These are phyloP conservation scores for Papilio polyxenes DNA, from an alignment of 1,140 invertebrate genomes.

Conservation along the genomic window DNA sequence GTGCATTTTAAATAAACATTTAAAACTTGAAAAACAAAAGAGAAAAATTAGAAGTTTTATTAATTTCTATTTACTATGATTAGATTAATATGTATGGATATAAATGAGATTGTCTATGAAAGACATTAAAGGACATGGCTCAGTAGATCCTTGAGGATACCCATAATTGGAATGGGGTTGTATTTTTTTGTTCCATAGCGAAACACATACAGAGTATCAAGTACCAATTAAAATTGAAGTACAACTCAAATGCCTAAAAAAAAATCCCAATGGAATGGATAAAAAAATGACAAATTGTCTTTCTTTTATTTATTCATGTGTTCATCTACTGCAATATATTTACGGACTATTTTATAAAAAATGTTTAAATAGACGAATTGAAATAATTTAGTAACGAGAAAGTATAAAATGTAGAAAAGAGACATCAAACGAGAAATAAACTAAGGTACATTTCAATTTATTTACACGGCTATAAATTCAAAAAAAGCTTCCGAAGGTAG, in stretches of 20 bases:
- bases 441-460: conserved; percentile 9
- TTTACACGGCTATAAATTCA: conserved; percentile 13
- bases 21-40: not conserved
- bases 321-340: not conserved
- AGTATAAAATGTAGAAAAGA: not conserved
- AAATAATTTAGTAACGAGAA: not conserved
- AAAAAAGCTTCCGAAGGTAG: not conserved
- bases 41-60: not conserved
- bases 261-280: not conserved
- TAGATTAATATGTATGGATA: not conserved
- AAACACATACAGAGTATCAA: not conserved
- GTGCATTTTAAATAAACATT: too few species aligned
- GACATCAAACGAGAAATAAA: not conserved
- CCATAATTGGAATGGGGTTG: not conserved
- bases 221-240: not conserved
- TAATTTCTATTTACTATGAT: not conserved
- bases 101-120: not conserved
- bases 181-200: not conserved
- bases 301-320: too few species aligned
- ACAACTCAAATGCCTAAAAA: not conserved
- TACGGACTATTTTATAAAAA: not conserved
- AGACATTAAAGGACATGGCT: not conserved
- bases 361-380: not conserved
- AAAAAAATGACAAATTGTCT: not conserved
- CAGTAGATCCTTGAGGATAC: not conserved